Base-by-base conservation (phyloP, 2,888 invertebrate species). In the Eristalis intricaria region DNA sequence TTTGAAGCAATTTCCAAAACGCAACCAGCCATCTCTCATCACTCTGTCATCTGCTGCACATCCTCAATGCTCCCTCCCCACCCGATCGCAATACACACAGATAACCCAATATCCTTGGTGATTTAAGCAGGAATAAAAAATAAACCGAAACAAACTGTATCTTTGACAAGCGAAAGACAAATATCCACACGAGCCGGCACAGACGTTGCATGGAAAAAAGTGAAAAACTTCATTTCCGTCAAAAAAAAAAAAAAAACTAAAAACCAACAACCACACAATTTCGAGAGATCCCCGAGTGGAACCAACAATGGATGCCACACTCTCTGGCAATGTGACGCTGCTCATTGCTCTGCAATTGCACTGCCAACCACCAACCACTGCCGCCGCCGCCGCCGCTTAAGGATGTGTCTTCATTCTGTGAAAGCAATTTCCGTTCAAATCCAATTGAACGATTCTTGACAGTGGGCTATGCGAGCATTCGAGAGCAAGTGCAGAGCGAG, bases 361-460 rank as follows among this genome's bases (percentile, higher is more conserved):
- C 63, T 22, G 40, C 40, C 58, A 23, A 69, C 63, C 73, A 65
- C 63, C 66, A 76, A 77, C 73, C 82, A 82, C n/a, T n/a, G n/a
- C n/a, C n/a, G n/a, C n/a, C n/a, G n/a, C n/a, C n/a, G n/a, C n/a
- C n/a, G n/a, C 73, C 82, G 73, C 69, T 85, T 82, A 75, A 77
- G 68, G 77, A 82, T 82, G 82, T 81, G 77, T 83, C 26, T 60
- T 60, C 26, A 13, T 19, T 60, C 65, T 82, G 60, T 74, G 83
- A 86, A 86, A 86, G 82, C 82, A 86, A 86, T 86, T 86, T 86
- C 82, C 82, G 85, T 86, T 86, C 74, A 86, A 86, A 86, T 86
- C 83, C 82, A 86, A 86, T 86, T 82, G 85, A 78, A 77, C 65
- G 85, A 78, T 73, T 74, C 74, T 85, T 82, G 50, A 50, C 50